Evolutionary conservation across 2,797 vertebrate genomes (phyloP), one percentile per base, ranked within the genome.

Genomic region (Sebastiscus albofasciatus): DNA sequence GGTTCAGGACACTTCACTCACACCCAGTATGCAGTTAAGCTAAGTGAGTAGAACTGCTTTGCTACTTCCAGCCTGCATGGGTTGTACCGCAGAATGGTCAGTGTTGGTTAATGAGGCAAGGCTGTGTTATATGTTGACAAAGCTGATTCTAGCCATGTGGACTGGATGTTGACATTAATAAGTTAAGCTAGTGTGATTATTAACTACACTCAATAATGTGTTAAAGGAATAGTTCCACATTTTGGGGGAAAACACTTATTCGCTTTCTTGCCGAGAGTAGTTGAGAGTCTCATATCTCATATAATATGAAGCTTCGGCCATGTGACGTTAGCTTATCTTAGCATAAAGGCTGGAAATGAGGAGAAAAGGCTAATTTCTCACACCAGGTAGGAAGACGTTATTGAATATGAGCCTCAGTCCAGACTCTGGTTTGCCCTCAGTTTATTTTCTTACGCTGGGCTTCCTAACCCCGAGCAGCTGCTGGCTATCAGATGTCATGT

Each of bases 401-500:
- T 49, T 49, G 46, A 49, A 49, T 49, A 9, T 8, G 66, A 61
- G 34, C 33, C 54, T 76, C 42, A 36, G 52, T 39, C 66, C 71
- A 73, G 79, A 72, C 61, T 77, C 72, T 31, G 55, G 49, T 77
- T 79, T 70, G 66, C 31, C 69, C 67, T 75, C 29, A 14, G 72
- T 82, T 85, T 83, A 73, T 88, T 84, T 86, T 77, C 67, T 79
- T 49, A 65, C 7, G 16, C 62, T 78, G 49, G 49, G 59, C 74
- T 88, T 80, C 55, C 67, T 75, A 61, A 90, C 77, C 72, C 33
- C 0, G 18, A 81, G 56, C 87, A 92, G 86, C 90, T 92, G 91
- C 67, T 69, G 76, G 77, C 60, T 82, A 87, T 90, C 87, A 68
- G 68, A 82, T 90, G 84, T 87, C 92, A 66, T 77, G 88, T 90